Conservation (phyloP, 1,140 invertebrate species). For the Nasonia giraulti region DNA sequence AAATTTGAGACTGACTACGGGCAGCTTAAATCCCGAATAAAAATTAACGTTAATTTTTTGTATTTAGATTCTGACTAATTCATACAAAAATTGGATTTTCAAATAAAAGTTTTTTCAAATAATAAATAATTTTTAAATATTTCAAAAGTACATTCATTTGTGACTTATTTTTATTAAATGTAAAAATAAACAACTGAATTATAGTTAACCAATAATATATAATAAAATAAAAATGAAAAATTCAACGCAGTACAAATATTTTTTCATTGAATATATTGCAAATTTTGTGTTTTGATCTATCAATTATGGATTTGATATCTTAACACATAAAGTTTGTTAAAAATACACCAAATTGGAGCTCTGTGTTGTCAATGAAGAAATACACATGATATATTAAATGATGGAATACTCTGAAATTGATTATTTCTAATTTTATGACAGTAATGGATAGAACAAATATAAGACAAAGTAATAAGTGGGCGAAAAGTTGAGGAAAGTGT, state of each 20-base stretch:
- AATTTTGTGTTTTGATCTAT: neutral
- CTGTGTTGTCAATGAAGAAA: neutral
- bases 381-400: neutral
- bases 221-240: neutral
- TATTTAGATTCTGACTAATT: neutral
- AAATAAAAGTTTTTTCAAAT: neutral
- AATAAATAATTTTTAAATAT: neutral
- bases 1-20: neutral
- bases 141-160: neutral
- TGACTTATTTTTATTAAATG: neutral
- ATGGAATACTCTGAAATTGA: neutral
- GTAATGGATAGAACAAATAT: neutral
- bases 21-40: neutral
- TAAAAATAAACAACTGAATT: neutral
- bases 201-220: neutral
- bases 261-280: neutral
- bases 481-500: neutral
- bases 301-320: no score
- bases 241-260: neutral
- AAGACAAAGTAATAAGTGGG: neutral
- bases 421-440: neutral
- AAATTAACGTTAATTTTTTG: neutral
- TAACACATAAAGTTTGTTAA: no score
- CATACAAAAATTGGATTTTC: neutral
- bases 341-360: no score